Conservation (phyloP, 2,888 invertebrate species). For the Sipha maydis region DNA sequence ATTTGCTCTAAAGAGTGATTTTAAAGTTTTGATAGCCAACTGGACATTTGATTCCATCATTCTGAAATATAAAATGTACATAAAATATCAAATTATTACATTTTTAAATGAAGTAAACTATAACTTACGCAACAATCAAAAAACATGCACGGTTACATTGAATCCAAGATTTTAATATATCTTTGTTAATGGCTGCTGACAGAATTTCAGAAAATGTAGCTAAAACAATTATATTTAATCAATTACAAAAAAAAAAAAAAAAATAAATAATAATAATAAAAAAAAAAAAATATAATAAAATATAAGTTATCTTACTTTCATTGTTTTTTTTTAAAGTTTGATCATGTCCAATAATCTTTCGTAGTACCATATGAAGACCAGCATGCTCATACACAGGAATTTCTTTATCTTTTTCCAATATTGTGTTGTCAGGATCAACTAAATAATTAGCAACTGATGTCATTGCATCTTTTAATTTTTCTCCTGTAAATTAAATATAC, state of each 20-base stretch:
- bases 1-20: not conserved
- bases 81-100: not conserved
- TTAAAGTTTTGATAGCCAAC: conserved; percentile 1
- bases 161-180: conserved; percentile 75
- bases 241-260: too few relatives aligned
- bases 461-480: conserved; percentile 67
- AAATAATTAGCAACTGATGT: conserved; percentile 66
- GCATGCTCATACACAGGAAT: conserved; percentile 77
- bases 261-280: too few relatives aligned
- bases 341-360: conserved; percentile 78
- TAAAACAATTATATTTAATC: conserved; percentile 7
- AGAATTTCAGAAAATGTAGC: conserved; percentile 70
- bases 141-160: conserved; percentile 82
- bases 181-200: conserved; percentile 66
- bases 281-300: not conserved
- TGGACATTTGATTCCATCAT: conserved; percentile 43
- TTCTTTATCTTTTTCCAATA: conserved; percentile 69
- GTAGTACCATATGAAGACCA: conserved; percentile 80
- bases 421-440: conserved; percentile 64
- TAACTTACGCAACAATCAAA: conserved; percentile 70
- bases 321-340: conserved; percentile 68
- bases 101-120: not conserved
- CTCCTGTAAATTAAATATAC: conserved; percentile 65
- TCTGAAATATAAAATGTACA: conserved; percentile 16
- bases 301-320: conserved; percentile 31